Evolutionary conservation across 1,140 invertebrate genomes (phyloP).

Genomic region (Sinonovacula constricta): DNA sequence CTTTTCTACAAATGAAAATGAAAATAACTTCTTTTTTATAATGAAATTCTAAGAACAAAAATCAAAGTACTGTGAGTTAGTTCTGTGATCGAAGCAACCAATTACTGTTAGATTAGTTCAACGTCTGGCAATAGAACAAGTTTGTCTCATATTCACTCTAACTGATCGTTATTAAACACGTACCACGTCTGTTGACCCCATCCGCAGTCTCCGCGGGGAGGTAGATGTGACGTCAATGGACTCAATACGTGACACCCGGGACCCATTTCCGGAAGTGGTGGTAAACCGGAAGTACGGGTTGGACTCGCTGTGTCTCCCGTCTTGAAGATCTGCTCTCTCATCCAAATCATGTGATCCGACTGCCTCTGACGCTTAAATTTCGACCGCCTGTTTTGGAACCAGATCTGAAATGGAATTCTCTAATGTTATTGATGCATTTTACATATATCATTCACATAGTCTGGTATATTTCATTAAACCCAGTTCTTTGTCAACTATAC

Average conservation of each 20-base stretch:
- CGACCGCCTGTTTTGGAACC: constrained; percentile 68
- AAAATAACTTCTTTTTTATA: no score
- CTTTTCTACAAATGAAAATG: no score
- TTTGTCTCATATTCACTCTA: no score
- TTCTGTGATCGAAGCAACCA: no score
- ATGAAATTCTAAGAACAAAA: no score
- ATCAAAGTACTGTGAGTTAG: no score
- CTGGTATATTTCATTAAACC: not conserved
- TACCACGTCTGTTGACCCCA: not conserved
- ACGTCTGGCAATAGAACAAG: no score
- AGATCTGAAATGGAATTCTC: constrained; percentile 54
- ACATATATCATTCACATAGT: not conserved
- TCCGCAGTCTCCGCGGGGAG: not conserved
- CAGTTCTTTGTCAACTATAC: not conserved
- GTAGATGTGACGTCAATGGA: constrained; percentile 13
- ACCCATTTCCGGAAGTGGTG: constrained; percentile 20
- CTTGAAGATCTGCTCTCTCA: constrained; percentile 64
- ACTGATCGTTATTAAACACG: no score
- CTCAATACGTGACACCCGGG: constrained; percentile 40
- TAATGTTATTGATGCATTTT: not conserved
- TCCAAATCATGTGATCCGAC: constrained; percentile 60
- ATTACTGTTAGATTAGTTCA: no score
- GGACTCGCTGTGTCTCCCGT: not conserved
- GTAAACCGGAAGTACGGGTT: not conserved
- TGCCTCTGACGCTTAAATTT: constrained; percentile 66